Percentiles rank a stretch among this genome's conserved stretches.
Conservation (phyloP, 2,797 vertebrate genomes). For the Rhynchonycteris naso region DNA sequence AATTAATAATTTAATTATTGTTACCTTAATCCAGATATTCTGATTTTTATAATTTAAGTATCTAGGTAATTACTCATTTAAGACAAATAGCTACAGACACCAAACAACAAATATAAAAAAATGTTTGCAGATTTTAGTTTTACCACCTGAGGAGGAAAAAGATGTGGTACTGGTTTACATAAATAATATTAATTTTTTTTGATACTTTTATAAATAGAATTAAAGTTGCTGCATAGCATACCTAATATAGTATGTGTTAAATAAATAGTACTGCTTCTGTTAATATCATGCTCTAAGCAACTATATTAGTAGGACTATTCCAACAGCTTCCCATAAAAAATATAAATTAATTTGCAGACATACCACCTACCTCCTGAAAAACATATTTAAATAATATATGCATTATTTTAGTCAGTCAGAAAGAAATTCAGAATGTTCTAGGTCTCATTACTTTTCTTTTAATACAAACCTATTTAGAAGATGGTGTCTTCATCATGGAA, state of each 20-base stretch:
- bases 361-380: background rate
- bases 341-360: constrained; percentile 13
- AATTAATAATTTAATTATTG: background rate
- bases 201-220: constrained; percentile 27
- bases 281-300: background rate
- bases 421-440: constrained; percentile 27
- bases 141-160: background rate
- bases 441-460: background rate
- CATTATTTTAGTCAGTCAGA: background rate
- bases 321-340: background rate
- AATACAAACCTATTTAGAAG: background rate
- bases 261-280: background rate
- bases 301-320: background rate
- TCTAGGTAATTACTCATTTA: constrained; percentile 10
- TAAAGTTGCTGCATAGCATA: background rate
- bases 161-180: background rate
- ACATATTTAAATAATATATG: constrained; percentile 46
- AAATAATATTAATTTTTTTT: background rate
- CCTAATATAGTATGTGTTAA: background rate
- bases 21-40: background rate
- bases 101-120: constrained; percentile 25
- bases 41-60: constrained; percentile 4
- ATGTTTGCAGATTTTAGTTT: background rate
- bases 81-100: constrained; percentile 23
- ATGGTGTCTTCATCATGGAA: background rate